Percentiles rank a stretch among this genome's conserved stretches.
Conservation (phyloP, 2,888 invertebrate species). For the Timema podura region DNA sequence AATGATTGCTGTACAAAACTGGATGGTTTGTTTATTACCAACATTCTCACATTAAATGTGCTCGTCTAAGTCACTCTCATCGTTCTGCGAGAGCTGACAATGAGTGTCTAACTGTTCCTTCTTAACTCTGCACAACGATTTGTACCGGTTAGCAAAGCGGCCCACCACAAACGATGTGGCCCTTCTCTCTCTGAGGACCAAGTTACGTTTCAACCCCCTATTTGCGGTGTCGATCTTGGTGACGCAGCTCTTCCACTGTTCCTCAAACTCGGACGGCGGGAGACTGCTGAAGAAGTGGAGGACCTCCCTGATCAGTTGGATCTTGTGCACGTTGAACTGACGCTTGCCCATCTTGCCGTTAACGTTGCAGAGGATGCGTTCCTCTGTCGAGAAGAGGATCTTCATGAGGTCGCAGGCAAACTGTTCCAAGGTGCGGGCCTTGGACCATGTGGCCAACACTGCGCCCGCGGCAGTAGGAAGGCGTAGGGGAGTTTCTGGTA, state of each 20-base stretch:
- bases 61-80: constrained; percentile 9
- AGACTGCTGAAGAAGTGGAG: constrained; percentile 45
- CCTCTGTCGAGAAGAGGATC: constrained; percentile 46
- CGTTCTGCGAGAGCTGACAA: constrained; percentile 1
- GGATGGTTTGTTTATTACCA: not conserved
- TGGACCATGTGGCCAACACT: constrained; percentile 46
- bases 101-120: constrained; percentile 8
- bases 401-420: constrained; percentile 49
- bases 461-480: constrained; percentile 45
- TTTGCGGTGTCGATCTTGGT: constrained; percentile 49
- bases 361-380: constrained; percentile 47
- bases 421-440: constrained; percentile 47
- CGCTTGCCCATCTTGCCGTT: constrained; percentile 50
- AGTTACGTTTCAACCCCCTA: constrained; percentile 46
- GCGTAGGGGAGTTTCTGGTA: constrained; percentile 47
- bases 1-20: too few species aligned
- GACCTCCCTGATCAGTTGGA: constrained; percentile 46
- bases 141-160: constrained; percentile 5
- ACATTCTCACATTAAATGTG: not conserved
- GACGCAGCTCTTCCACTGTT: constrained; percentile 48
- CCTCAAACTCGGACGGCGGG: constrained; percentile 45
- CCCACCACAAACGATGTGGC: constrained; percentile 26
- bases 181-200: constrained; percentile 38
- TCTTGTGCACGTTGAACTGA: constrained; percentile 47
- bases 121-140: constrained; percentile 6